phyloP scores from a whole-genome alignment of 2,888 invertebrate genomes.

The Branchipolynoe longqiensis region DNA sequence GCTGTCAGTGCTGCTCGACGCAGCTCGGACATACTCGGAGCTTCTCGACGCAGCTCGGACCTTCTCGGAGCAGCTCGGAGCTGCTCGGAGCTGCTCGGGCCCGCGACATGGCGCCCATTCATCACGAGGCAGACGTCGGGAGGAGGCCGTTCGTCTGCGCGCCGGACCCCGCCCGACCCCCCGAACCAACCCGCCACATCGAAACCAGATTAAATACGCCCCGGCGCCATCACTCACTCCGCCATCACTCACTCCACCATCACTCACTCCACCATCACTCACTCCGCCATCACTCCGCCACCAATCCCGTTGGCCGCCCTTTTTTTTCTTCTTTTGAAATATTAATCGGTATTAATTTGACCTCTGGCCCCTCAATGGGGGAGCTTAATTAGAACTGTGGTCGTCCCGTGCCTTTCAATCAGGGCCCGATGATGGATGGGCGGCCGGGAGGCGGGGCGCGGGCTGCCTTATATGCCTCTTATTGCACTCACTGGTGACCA shows the following conservation, averaged over 20 bases:
- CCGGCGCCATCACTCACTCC: slow-evolving; percentile 24
- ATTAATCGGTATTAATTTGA: slow-evolving; percentile 54
- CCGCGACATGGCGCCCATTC: background rate
- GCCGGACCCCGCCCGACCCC: background rate
- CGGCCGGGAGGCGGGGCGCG: background rate
- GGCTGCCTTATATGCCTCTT: slow-evolving; percentile 20
- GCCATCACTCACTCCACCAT: slow-evolving; percentile 12
- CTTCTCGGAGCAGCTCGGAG: background rate
- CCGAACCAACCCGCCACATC: slow-evolving; percentile 7
- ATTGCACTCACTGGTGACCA: slow-evolving; percentile 20
- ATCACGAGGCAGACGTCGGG: background rate
- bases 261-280: slow-evolving; percentile 8
- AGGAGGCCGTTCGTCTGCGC: slow-evolving; percentile 4
- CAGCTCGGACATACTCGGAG: too few relatives aligned
- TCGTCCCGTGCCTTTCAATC: slow-evolving; percentile 29
- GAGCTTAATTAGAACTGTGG: slow-evolving; percentile 35
- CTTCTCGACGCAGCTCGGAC: background rate
- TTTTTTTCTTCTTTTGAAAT: slow-evolving; percentile 40
- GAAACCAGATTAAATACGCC: slow-evolving; percentile 46
- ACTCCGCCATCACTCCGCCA: background rate
- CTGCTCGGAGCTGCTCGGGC: background rate
- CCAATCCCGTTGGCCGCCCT: background rate
- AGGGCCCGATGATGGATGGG: slow-evolving; percentile 30
- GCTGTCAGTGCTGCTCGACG: too few relatives aligned
- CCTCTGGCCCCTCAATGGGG: slow-evolving; percentile 34